Conservation (phyloP, 2,797 vertebrate genomes). For the Adrianichthys oophorus region DNA sequence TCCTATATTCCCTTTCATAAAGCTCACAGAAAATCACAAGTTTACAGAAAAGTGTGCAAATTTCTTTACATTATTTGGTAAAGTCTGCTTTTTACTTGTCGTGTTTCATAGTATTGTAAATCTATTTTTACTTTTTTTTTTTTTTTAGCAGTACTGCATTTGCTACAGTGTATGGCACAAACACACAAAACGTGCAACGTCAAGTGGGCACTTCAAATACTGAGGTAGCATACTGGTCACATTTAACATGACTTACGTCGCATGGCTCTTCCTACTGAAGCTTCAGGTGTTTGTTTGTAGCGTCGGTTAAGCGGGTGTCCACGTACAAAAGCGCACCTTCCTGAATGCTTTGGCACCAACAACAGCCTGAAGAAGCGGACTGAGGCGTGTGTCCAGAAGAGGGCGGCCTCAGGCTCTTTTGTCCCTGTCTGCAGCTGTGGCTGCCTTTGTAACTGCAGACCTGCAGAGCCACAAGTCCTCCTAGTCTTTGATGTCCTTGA, state of each 20-base stretch:
- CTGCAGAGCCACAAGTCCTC: constrained; percentile 1
- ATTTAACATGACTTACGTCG: constrained; percentile 38
- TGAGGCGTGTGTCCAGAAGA: constrained; percentile 31
- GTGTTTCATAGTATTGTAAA: constrained; percentile 16
- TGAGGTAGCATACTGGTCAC: constrained; percentile 88
- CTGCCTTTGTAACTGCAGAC: constrained; percentile 36
- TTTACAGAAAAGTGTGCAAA: constrained; percentile 19
- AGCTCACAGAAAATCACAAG: background rate
- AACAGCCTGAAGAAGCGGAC: constrained; percentile 33
- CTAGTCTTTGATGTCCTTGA: constrained; percentile 86
- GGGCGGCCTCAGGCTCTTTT: constrained; percentile 27
- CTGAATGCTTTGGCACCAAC: constrained; percentile 66
- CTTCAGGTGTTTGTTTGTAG: constrained; percentile 36
- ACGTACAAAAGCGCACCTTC: constrained; percentile 29
- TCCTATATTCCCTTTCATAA: constrained; percentile 3
- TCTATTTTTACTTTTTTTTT: background rate
- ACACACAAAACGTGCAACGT: constrained; percentile 66
- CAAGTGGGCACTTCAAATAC: constrained; percentile 72
- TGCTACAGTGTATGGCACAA: constrained; percentile 68
- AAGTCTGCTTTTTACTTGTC: constrained; percentile 16
- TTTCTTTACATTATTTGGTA: constrained; percentile 14
- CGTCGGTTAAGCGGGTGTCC: constrained; percentile 14
- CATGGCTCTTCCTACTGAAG: constrained; percentile 42
- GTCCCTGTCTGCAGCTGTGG: constrained; percentile 9
- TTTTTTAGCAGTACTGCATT: constrained; percentile 32